Conservation (phyloP, 2,888 invertebrate species). For the Crepidodera aurea region DNA sequence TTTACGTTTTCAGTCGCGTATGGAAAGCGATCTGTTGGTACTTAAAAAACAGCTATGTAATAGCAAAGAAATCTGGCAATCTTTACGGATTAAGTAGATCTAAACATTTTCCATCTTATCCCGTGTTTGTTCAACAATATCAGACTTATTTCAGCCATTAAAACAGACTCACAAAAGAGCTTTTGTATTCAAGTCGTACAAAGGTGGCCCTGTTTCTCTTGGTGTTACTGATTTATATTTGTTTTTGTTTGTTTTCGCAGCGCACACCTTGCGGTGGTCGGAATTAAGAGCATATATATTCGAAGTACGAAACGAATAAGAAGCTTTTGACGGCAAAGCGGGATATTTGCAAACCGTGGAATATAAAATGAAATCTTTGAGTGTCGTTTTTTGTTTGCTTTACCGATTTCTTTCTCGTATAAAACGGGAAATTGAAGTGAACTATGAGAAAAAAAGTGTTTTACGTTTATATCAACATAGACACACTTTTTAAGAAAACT, state of each 20-base stretch:
- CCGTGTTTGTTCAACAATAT: too few relatives aligned
- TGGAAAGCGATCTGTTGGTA: too few relatives aligned
- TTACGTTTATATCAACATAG: too few relatives aligned
- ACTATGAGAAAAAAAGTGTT: neutral
- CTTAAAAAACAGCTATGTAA: too few relatives aligned
- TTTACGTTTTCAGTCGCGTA: too few relatives aligned
- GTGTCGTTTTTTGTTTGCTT: neutral
- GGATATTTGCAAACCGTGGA: slow-evolving; percentile 13
- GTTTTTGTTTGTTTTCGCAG: slow-evolving; percentile 27
- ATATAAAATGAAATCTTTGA: neutral
- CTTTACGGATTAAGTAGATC: too few relatives aligned
- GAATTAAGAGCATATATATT: slow-evolving; percentile 21
- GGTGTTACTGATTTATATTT: slow-evolving; percentile 28
- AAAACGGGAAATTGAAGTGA: neutral
- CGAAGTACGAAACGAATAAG: slow-evolving; percentile 18
- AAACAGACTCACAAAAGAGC: slow-evolving; percentile 29
- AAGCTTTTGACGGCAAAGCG: slow-evolving; percentile 23
- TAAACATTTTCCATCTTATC: too few relatives aligned
- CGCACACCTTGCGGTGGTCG: slow-evolving; percentile 28
- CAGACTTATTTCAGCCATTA: neutral
- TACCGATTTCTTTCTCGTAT: neutral
- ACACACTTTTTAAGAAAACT: too few relatives aligned
- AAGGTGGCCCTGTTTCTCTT: slow-evolving; percentile 29
- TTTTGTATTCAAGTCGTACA: slow-evolving; percentile 30
- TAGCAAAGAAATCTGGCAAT: too few relatives aligned